These are phyloP conservation scores for Neolamprologus brichardi DNA, from an alignment of 2,113 vertebrate genomes.

Conservation along the genomic window DNA sequence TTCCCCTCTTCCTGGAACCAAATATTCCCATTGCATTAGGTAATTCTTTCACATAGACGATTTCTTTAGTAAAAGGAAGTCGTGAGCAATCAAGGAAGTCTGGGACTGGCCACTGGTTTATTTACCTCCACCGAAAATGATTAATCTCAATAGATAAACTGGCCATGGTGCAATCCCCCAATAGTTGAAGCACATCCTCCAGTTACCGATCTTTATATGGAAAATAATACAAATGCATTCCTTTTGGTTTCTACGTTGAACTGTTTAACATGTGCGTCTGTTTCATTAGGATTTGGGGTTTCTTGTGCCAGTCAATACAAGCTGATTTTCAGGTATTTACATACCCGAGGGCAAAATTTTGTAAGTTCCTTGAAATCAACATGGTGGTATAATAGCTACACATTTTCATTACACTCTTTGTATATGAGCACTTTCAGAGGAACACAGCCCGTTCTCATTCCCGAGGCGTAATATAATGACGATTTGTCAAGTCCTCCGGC, in stretches of 20 bases:
- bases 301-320: background rate
- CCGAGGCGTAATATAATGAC: rapidly evolving
- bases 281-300: background rate
- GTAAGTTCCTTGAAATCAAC: background rate
- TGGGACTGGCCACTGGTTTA: rapidly evolving
- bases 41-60: background rate
- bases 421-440: background rate
- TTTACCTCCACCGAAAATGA: background rate
- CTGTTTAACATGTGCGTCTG: background rate
- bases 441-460: rapidly evolving
- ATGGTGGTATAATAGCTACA: background rate
- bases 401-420: background rate
- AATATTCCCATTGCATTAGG: background rate
- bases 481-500: background rate
- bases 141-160: background rate
- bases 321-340: background rate
- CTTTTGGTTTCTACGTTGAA: background rate
- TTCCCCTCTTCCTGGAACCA: background rate
- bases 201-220: background rate
- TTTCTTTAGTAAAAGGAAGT: background rate
- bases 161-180: background rate
- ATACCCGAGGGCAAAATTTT: background rate
- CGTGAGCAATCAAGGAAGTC: background rate
- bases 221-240: background rate
- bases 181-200: background rate